Evolutionary conservation across 30 jellyfish, hydroid and myxozoan species (phyloP).

Genomic region (Catostylus mosaicus): DNA sequence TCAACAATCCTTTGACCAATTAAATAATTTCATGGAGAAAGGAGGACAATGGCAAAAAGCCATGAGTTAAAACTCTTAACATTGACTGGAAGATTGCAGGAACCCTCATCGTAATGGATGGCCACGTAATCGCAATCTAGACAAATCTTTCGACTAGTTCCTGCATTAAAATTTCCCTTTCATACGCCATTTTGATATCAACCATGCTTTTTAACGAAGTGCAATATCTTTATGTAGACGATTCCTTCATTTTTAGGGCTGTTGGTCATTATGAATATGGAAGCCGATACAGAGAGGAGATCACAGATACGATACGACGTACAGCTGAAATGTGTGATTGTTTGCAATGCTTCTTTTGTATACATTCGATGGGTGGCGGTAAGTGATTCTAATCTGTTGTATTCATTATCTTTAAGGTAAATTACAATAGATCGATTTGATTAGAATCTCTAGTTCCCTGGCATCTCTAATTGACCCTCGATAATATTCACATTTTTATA

Average conservation of each 20-base stretch:
- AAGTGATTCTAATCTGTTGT: neutral
- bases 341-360: slow-evolving; percentile 89
- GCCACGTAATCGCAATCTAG: too few species aligned
- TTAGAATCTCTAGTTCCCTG: too few species aligned
- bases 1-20: neutral
- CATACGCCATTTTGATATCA: neutral
- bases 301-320: slow-evolving; percentile 72
- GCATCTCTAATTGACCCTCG: too few species aligned
- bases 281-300: slow-evolving; percentile 72
- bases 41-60: neutral
- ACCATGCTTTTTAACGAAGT: neutral
- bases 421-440: too few species aligned
- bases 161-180: too few species aligned
- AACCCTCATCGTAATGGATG: too few species aligned
- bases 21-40: too few species aligned
- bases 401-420: too few species aligned
- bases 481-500: neutral
- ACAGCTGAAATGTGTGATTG: slow-evolving; percentile 94
- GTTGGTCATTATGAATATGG: slow-evolving; percentile 92
- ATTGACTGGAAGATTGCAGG: too few species aligned
- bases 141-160: too few species aligned
- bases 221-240: neutral
- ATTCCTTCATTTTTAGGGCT: slow-evolving; percentile 59
- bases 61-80: too few species aligned
- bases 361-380: slow-evolving; percentile 99